Conservation (phyloP, 1,140 invertebrate genomes). For the Trachymyrmex septentrionalis region DNA sequence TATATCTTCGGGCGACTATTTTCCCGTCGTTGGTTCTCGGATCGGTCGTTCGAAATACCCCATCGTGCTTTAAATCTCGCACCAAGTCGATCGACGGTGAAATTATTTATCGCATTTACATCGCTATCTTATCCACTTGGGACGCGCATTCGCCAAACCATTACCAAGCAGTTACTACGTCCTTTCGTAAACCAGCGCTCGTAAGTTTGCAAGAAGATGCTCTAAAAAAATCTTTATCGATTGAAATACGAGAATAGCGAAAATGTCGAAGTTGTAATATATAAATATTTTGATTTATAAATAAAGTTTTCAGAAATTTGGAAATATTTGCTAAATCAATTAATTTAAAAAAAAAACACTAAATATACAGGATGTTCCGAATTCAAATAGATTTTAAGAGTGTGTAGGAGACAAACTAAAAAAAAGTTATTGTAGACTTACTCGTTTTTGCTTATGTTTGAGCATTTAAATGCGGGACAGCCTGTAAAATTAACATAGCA, state of each 20-base stretch:
- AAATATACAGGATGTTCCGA: background rate
- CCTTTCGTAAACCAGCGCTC: background rate
- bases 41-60: conserved; percentile 11
- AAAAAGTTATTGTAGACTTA: no score
- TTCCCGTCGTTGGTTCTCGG: conserved; percentile 25
- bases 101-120: conserved; percentile 54
- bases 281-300: background rate
- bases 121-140: conserved; percentile 24
- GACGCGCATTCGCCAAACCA: background rate
- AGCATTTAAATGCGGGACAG: no score
- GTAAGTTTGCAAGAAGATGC: background rate
- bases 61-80: conserved; percentile 47
- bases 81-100: conserved; percentile 11
- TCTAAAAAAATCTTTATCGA: background rate
- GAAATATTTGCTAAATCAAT: background rate
- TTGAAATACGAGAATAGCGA: background rate
- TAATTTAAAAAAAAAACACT: background rate
- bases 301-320: background rate
- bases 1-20: conserved; percentile 15
- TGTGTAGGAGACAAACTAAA: no score
- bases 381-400: no score
- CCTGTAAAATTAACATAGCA: background rate
- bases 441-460: no score
- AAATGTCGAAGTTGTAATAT: background rate
- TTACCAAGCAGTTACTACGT: background rate